Conservation (phyloP, 2,888 invertebrate species). For the Eilema sororculum region DNA sequence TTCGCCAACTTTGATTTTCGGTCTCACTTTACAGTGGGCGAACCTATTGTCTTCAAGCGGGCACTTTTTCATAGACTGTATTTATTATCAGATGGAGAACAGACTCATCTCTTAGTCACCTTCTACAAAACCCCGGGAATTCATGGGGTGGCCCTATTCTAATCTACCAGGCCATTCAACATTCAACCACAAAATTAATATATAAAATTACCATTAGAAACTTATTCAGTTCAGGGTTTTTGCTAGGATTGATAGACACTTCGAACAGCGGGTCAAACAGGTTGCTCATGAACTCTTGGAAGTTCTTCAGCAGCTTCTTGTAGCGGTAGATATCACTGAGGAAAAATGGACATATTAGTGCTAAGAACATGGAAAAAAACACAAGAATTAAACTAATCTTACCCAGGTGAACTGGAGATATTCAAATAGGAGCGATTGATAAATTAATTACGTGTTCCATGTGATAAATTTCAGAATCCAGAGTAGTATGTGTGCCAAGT, state of each 20-base stretch:
- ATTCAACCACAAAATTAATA: too few relatives aligned
- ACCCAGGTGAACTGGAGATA: too few relatives aligned
- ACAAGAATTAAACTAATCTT: too few relatives aligned
- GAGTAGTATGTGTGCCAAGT: neutral
- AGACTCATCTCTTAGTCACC: too few relatives aligned
- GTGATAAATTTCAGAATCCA: neutral
- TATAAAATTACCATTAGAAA: slow-evolving; percentile 87
- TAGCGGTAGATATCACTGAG: slow-evolving; percentile 97
- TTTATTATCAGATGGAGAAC: too few relatives aligned
- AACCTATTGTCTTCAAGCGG: too few relatives aligned
- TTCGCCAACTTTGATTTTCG: too few relatives aligned
- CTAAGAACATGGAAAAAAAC: neutral
- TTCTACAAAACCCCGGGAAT: too few relatives aligned
- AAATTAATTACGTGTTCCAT: neutral
- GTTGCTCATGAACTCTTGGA: slow-evolving; percentile 98
- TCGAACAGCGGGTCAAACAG: slow-evolving; percentile 98
- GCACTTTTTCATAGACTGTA: too few relatives aligned
- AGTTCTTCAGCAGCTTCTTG: slow-evolving; percentile 97
- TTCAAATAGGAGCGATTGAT: neutral
- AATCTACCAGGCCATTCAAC: too few relatives aligned
- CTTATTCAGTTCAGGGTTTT: slow-evolving; percentile 96
- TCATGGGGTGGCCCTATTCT: too few relatives aligned
- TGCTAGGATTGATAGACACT: slow-evolving; percentile 96
- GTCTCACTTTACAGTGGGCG: too few relatives aligned
- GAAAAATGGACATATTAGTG: neutral